Evolutionary conservation across 2,888 invertebrate genomes (phyloP).

Genomic region (Herminia tarsipennalis): DNA sequence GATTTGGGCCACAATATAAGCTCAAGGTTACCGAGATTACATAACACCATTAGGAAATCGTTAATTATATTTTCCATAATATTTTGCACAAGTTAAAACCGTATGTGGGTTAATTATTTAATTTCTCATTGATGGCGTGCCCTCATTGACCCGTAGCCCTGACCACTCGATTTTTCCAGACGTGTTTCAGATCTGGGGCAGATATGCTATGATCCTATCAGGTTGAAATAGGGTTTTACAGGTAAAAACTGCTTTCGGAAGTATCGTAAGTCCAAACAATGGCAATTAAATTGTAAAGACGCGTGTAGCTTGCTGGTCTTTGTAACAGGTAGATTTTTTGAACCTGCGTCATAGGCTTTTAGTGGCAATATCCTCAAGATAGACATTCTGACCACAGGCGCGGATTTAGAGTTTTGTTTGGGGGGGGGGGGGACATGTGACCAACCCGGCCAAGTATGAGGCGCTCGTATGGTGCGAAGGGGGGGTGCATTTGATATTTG

Average conservation of each 20-base stretch:
- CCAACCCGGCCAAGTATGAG: too few relatives aligned
- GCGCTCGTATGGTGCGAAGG: too few relatives aligned
- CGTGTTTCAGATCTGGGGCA: slow-evolving; percentile 34
- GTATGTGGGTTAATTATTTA: slow-evolving; percentile 29
- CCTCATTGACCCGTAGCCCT: slow-evolving; percentile 23
- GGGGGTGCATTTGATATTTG: too few relatives aligned
- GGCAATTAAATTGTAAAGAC: slow-evolving; percentile 3
- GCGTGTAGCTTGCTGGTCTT: too few relatives aligned
- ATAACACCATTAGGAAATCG: background rate
- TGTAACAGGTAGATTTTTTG: background rate
- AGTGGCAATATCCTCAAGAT: too few relatives aligned
- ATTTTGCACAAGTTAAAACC: slow-evolving; percentile 16
- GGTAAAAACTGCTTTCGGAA: background rate
- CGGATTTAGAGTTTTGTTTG: too few relatives aligned
- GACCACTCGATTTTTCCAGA: slow-evolving; percentile 12
- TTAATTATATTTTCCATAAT: slow-evolving; percentile 2
- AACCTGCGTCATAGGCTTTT: too few relatives aligned
- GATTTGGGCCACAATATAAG: background rate
- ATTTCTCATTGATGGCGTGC: slow-evolving; percentile 11
- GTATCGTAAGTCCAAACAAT: background rate
- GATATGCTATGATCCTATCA: slow-evolving; percentile 34
- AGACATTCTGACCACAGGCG: too few relatives aligned
- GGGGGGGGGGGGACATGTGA: too few relatives aligned
- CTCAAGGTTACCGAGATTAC: background rate
- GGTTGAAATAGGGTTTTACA: slow-evolving; percentile 18